phyloP scores from a whole-genome alignment of 1,140 invertebrate species.

The Mizuhopecten yessoensis region DNA sequence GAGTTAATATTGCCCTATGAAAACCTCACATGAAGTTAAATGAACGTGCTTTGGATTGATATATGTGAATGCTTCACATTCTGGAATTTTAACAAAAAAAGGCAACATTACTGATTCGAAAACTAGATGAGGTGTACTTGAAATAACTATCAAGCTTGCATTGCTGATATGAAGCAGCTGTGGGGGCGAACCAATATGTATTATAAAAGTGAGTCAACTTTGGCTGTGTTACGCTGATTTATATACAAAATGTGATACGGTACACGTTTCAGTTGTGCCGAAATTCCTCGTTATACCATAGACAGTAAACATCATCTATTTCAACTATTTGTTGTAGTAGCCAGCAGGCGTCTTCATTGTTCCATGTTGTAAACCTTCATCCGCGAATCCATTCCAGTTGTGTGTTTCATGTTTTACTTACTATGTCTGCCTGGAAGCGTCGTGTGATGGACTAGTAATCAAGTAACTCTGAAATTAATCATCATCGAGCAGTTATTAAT shows the following conservation, averaged over 20 bases:
- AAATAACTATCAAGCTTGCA: not conserved
- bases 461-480: no score
- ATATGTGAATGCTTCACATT: not conserved
- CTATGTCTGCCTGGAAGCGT: no score
- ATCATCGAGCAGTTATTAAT: no score
- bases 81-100: no score
- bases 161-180: not conserved
- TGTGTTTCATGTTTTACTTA: no score
- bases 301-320: no score
- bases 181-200: not conserved
- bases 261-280: not conserved
- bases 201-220: not conserved
- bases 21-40: not conserved
- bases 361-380: no score
- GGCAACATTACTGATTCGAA: not conserved
- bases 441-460: no score
- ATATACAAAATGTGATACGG: not conserved
- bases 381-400: no score
- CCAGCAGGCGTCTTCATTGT: no score
- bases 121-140: not conserved
- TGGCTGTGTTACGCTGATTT: not conserved
- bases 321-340: not conserved
- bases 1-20: not conserved
- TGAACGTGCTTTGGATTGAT: not conserved
- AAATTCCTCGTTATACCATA: not conserved